Evolutionary conservation across 2,888 invertebrate species (phyloP).

Genomic region (Lasioglossum leucozonium): DNA sequence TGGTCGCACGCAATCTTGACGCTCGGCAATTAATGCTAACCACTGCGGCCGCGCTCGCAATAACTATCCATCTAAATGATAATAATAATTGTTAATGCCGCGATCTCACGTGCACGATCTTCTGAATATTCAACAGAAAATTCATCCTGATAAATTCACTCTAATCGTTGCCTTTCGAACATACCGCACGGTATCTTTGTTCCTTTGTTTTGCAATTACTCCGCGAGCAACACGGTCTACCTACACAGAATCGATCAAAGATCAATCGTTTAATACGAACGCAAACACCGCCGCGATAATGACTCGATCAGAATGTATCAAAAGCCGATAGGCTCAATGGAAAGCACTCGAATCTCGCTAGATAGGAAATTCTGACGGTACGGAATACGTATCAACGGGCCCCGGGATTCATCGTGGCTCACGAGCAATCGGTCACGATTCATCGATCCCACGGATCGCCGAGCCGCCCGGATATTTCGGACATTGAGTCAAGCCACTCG

Average conservation of each 20-base stretch:
- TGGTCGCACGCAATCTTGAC: background rate
- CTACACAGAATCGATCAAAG: background rate
- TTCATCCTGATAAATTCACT: background rate
- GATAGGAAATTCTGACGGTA: slow-evolving; percentile 49
- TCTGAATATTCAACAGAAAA: background rate
- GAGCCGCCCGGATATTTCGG: slow-evolving; percentile 22
- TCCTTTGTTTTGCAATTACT: background rate
- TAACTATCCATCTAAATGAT: background rate
- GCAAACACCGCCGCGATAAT: slow-evolving; percentile 36
- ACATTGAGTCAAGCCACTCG: slow-evolving; percentile 1
- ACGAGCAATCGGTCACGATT: slow-evolving; percentile 51
- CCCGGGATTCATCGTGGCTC: slow-evolving; percentile 46
- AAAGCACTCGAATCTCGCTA: slow-evolving; percentile 30
- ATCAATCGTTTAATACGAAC: background rate
- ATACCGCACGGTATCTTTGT: background rate
- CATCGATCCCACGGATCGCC: slow-evolving; percentile 20
- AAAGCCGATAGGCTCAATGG: slow-evolving; percentile 30
- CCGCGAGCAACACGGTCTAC: background rate
- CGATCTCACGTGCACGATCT: background rate
- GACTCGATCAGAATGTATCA: slow-evolving; percentile 23
- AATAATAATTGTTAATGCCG: background rate
- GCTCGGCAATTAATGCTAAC: background rate
- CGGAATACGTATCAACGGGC: slow-evolving; percentile 38
- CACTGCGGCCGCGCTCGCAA: background rate
- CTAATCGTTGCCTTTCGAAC: background rate